Percentiles rank a stretch among this genome's conserved stretches.
These are phyloP conservation scores for Tetanocera ferruginea DNA, from an alignment of 2,888 invertebrate species.

Conservation along the genomic window DNA sequence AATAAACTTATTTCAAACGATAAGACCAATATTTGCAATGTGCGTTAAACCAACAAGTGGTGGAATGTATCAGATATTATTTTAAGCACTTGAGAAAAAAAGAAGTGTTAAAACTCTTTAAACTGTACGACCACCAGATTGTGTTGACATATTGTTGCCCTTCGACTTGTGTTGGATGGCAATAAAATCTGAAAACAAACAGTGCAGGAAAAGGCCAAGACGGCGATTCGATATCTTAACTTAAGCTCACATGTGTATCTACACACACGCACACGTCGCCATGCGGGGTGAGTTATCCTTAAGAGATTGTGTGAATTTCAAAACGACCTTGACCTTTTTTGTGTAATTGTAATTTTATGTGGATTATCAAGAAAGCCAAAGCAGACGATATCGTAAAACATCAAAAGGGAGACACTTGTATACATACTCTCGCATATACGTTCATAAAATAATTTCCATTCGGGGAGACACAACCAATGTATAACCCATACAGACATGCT, in stretches of 20 bases:
- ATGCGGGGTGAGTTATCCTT: constrained; percentile 13
- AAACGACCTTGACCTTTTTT: constrained; percentile 55
- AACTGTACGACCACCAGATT: constrained; percentile 61
- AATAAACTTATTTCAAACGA: constrained; percentile 45
- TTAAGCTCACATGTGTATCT: constrained; percentile 21
- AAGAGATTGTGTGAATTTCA: constrained; percentile 45
- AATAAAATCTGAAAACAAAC: constrained; percentile 57
- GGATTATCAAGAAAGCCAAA: constrained; percentile 62
- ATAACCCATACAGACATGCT: not conserved
- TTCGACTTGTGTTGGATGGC: constrained; percentile 55
- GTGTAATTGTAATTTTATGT: constrained; percentile 64
- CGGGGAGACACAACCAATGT: not conserved
- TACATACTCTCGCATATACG: not conserved
- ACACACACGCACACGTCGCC: constrained; percentile 30
- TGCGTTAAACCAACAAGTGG: constrained; percentile 2
- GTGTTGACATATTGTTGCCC: constrained; percentile 47
- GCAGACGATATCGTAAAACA: constrained; percentile 44
- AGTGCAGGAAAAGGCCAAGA: not conserved
- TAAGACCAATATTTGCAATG: not conserved
- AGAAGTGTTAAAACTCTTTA: constrained; percentile 43
- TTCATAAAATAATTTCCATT: constrained; percentile 20
- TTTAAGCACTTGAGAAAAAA: not conserved
- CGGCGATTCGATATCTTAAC: constrained; percentile 27
- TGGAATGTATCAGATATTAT: not conserved
- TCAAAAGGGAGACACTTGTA: constrained; percentile 36